Base-by-base conservation (phyloP, 2,888 invertebrate genomes). In the Prenolepis imparis region DNA sequence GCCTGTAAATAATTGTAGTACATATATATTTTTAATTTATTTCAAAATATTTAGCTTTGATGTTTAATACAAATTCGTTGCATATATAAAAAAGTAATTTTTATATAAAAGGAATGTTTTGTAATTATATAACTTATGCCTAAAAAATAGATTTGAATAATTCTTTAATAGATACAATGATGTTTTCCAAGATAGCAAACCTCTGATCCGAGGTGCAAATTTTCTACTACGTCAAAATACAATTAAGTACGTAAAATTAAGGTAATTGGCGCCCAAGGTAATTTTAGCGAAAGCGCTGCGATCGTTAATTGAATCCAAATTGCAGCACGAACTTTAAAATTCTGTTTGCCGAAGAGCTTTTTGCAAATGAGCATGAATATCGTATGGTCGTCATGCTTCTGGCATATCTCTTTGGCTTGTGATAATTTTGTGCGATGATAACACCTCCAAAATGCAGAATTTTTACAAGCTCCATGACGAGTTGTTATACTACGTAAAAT, bases 291-390 rank as follows among this genome's bases (percentile, higher is more conserved):
- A 44, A 80, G 36, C 78, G 59, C 18, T 32, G 78, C 78, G 68
- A 78, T 78, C 44, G 78, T 80, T 80, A 80, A 80, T 80, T 80
- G 78, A 80, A 80, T 80, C 72, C 78, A 80, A 80, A 80, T 80
- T 80, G 72, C 59, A 70, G 78, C 44, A 44, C 44, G 18, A 70
- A 80, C 78, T 80, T 80, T 59, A 80, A 80, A 80, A 80, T 70
- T 80, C 72, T 70, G 72, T 80, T 80, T 80, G 72, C n/a, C 44
- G 59, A 59, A 61, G 48, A 80, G 78, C 72, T 80, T 70, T 80
- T 70, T 70, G 78, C 78, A 80, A 80, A 80, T 80, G 78, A 80
- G 78, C 78, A 80, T 80, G 59, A 80, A 80, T 80, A 80, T 80
- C 59, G 44, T 80, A 80, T 80, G 44, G 44, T 68, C 59, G 57